Evolutionary conservation across 2,113 vertebrate species (phyloP).

Genomic region (Megalops atlanticus): DNA sequence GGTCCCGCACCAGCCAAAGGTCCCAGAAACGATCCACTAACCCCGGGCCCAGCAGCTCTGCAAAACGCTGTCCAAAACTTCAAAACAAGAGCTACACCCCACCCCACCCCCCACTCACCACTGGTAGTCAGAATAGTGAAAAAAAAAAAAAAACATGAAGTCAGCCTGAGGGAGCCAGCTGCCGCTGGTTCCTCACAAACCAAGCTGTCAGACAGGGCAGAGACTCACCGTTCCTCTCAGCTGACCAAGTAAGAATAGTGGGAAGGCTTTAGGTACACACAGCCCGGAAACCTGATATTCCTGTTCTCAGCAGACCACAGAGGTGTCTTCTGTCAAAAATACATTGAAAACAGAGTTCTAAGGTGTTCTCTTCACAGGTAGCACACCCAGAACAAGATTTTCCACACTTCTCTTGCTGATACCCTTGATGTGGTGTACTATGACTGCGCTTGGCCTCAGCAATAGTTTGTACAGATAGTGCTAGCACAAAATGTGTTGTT

Average conservation of each 20-base stretch:
- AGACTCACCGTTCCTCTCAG: background rate
- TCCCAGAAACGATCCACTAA: background rate
- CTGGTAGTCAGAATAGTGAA: background rate
- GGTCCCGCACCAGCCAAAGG: background rate
- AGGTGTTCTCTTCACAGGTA: background rate
- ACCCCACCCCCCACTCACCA: background rate
- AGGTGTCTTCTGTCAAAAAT: background rate
- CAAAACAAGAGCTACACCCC: background rate
- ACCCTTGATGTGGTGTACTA: background rate
- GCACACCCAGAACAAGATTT: background rate
- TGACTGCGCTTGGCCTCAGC: background rate
- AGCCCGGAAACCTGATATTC: constrained; percentile 4
- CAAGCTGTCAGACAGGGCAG: background rate
- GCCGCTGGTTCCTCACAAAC: background rate
- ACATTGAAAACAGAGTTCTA: background rate
- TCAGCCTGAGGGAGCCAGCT: background rate
- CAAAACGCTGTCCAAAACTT: background rate
- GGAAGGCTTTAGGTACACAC: background rate
- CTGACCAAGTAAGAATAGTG: background rate
- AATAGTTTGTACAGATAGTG: background rate
- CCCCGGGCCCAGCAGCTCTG: background rate
- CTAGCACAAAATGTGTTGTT: background rate
- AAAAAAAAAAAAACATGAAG: background rate
- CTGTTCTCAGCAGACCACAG: background rate
- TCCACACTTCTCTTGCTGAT: background rate